These are phyloP conservation scores for Jacana jacana DNA, from an alignment of 2,113 vertebrate genomes.

Conservation along the genomic window DNA sequence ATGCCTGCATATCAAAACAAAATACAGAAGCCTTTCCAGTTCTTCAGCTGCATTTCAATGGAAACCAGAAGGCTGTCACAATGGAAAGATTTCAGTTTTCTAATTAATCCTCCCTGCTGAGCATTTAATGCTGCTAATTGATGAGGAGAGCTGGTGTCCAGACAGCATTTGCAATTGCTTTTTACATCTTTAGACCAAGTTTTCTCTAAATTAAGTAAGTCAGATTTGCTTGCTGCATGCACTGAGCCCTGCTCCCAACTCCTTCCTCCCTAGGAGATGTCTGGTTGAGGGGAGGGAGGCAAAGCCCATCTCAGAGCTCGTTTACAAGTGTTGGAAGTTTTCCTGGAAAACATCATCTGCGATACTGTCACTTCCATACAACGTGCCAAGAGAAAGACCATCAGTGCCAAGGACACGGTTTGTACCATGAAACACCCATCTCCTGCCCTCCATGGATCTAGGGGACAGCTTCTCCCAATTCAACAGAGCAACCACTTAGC, in stretches of 20 bases:
- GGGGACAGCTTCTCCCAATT: not conserved
- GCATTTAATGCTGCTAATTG: slow-evolving; percentile 26
- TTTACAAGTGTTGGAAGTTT: slow-evolving; percentile 34
- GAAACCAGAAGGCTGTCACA: slow-evolving; percentile 36
- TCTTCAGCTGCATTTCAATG: slow-evolving; percentile 8
- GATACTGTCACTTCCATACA: slow-evolving; percentile 41
- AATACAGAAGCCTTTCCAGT: slow-evolving; percentile 42
- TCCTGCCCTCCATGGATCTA: not conserved
- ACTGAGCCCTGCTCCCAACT: not conserved
- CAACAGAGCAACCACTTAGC: not conserved
- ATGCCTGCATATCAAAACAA: slow-evolving; percentile 50
- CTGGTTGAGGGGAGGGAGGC: not conserved
- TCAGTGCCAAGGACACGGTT: not conserved
- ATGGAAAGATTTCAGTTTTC: slow-evolving; percentile 25
- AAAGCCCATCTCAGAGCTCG: not conserved
- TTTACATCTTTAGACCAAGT: slow-evolving; percentile 12
- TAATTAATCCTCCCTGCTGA: slow-evolving; percentile 52
- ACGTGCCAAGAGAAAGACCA: slow-evolving; percentile 46
- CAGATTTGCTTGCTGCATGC: not conserved
- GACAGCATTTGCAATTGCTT: not conserved
- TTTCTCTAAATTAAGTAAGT: not conserved
- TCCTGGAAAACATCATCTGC: slow-evolving; percentile 16
- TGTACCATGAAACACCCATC: not conserved
- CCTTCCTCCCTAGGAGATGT: not conserved
- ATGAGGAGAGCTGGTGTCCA: not conserved